A percentile compares a stretch with the other conserved stretches of the same genome.
Evolutionary conservation across 2,113 vertebrate species (phyloP).

Genomic region (Bagarius yarrelli): DNA sequence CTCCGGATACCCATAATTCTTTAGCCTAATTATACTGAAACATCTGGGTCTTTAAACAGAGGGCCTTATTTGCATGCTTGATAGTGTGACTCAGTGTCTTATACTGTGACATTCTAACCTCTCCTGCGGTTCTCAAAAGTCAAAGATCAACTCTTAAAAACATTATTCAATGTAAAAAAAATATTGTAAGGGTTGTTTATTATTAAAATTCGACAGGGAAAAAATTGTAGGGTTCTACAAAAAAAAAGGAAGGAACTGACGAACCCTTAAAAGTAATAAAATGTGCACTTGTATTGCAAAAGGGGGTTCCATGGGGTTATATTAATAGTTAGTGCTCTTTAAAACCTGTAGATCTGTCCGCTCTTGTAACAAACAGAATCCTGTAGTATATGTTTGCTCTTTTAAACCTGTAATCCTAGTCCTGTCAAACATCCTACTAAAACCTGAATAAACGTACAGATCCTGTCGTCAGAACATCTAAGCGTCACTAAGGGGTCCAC

Average conservation of each 20-base stretch:
- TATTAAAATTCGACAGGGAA: neutral
- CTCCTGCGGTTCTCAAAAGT: neutral
- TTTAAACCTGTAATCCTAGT: no score
- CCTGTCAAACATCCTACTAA: no score
- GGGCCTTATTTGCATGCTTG: neutral
- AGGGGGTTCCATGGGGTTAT: neutral
- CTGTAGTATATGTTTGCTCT: no score
- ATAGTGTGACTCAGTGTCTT: neutral
- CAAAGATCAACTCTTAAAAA: neutral
- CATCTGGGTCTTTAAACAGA: conserved; percentile 2
- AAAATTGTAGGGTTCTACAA: neutral
- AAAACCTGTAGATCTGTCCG: neutral
- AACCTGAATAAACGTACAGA: no score
- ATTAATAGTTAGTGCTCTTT: neutral
- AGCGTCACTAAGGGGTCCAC: neutral
- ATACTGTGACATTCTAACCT: neutral
- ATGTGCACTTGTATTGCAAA: neutral
- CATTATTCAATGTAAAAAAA: neutral
- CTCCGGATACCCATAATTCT: conserved; percentile 1
- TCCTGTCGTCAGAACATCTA: no score
- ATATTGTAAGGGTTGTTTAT: neutral
- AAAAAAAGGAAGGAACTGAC: neutral
- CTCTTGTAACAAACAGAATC: no score
- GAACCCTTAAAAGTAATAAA: neutral
- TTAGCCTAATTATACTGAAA: neutral